A percentile compares a stretch with the other conserved stretches of the same genome.
Conservation (phyloP, 92 coral and sea anemone species). For the Siderastrea radians region DNA sequence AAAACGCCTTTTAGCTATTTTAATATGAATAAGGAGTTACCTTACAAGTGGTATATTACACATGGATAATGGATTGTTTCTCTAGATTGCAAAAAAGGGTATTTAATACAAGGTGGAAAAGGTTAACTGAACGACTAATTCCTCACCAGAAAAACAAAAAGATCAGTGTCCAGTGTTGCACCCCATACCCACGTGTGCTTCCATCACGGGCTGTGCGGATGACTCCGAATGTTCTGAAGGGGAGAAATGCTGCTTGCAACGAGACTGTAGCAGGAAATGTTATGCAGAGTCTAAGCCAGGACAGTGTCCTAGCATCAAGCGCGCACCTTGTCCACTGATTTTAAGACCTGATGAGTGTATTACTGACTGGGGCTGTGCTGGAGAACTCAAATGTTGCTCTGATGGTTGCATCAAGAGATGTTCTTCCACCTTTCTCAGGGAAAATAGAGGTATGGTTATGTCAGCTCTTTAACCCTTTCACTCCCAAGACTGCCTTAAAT, state of each 20-base stretch:
- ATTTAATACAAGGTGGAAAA: too few species aligned
- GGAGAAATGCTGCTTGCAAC: slow-evolving; percentile 37
- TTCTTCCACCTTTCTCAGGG: not conserved
- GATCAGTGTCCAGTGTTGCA: slow-evolving; percentile 25
- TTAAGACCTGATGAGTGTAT: slow-evolving; percentile 40
- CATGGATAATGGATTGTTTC: too few species aligned
- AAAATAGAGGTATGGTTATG: not conserved
- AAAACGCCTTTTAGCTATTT: too few species aligned
- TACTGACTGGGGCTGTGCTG: slow-evolving; percentile 59
- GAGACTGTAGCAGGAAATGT: slow-evolving; percentile 18
- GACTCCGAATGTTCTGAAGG: slow-evolving; percentile 18
- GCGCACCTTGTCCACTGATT: slow-evolving; percentile 53
- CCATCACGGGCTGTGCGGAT: slow-evolving; percentile 1
- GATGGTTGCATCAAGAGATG: slow-evolving; percentile 65
- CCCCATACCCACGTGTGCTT: slow-evolving; percentile 11
- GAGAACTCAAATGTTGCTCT: slow-evolving; percentile 59
- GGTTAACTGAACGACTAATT: not conserved
- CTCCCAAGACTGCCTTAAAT: too few species aligned
- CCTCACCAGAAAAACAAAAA: not conserved
- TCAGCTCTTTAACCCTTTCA: not conserved
- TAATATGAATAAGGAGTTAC: too few species aligned
- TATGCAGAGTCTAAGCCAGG: slow-evolving; percentile 31
- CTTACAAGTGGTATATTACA: too few species aligned
- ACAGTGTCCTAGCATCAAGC: slow-evolving; percentile 52
- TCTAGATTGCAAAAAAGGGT: too few species aligned